Base-by-base conservation (phyloP, 2,888 invertebrate genomes). In the Flexamia atlantica region DNA sequence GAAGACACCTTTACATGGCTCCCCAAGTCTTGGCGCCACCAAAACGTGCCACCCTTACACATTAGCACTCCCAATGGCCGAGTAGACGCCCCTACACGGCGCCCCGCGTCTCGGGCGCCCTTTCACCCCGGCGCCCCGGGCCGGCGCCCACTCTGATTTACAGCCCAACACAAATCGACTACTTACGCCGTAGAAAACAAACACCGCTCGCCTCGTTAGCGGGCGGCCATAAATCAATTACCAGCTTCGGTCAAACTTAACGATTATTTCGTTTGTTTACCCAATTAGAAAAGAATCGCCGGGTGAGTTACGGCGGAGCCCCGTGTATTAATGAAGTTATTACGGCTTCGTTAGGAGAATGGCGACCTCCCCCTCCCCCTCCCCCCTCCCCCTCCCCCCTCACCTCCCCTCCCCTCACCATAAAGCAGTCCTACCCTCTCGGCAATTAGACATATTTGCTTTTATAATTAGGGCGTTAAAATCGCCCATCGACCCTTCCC, bases 261-360 rank as follows among this genome's bases (percentile, higher is more conserved):
- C 74, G 81, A 84, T 84, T 84, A 82, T 84, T 84, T 70, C 82
- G 84, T 84, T 84, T 84, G 84, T 84, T 84, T 84, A 84, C 82
- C 84, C 84, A 84, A 84, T 84, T 84, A 84, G 84, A 76, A 82
- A 68, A 57, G 82, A 81, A 84, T 84, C 79, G 84, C 82, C 82
- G 32, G 42, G 23, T 83, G 83, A 79, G 36, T 79, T 79, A 79
- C 36, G 83, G 23, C 68, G 2, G 12, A 30, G 46, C n/a, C 9
- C 50, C 28, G 70, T 30, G 84, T 84, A 84, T 84, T 84, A 84
- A 84, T 84, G 84, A 84, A 84, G 84, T 84, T 84, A 84, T 84
- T 84, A 84, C 79, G 74, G 25, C 79, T 82, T 84, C 84, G 84
- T 84, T 84, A 84, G 53, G 53, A 32, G 30, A 57, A 79, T 79